Evolutionary conservation across 2,113 vertebrate genomes (phyloP), one percentile per base, ranked within the genome.

Genomic region (Platichthys flesus): DNA sequence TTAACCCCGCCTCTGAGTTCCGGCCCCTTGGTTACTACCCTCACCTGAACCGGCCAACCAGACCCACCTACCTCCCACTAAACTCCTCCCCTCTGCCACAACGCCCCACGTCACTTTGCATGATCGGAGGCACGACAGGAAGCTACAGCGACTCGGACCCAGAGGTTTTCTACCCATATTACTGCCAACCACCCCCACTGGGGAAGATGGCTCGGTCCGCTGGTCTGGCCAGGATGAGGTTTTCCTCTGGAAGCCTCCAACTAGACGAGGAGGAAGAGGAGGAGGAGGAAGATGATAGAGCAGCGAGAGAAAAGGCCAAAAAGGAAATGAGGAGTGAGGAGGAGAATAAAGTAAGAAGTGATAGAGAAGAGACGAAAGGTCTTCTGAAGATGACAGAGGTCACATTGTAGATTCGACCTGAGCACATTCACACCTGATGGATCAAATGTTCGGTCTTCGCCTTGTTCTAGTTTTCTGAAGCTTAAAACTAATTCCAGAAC

Each of bases 181-280:
- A 96, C 0, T 96, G 96, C 62, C 92, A 93, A 60, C 93, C 95
- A 28, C 91, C 94, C 31, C 89, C 91, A 0, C 88, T 96, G 0
- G 94, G 96, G 10, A 95, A 91, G 28, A 56, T 88, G 74, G 86
- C 85, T 54, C 91, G 87, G 20, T 74, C 92, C 0, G 86, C 92
- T 0, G 95, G 96, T 24, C 74, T 94, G 65, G 95, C 96, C 74
- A 93, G 96, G 8, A 92, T 97, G 89, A 93, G 96, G 23, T 92
- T 97, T 60, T 98, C 97, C 73, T 98, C 97, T 0, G 97, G 96
- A 47, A 98, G 97, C 87, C 95, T 98, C 26, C 98, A 98, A 59
- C 93, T 99, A 67, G 96, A 97, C 2, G 97, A 97, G 75, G 96
- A 97, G 20, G 96, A 97, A 0, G 96, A 93, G 9, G 92, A 67